A percentile compares a stretch with the other conserved stretches of the same genome.
phyloP scores from a whole-genome alignment of 2,797 vertebrate species.

The Nyctibius grandis region DNA sequence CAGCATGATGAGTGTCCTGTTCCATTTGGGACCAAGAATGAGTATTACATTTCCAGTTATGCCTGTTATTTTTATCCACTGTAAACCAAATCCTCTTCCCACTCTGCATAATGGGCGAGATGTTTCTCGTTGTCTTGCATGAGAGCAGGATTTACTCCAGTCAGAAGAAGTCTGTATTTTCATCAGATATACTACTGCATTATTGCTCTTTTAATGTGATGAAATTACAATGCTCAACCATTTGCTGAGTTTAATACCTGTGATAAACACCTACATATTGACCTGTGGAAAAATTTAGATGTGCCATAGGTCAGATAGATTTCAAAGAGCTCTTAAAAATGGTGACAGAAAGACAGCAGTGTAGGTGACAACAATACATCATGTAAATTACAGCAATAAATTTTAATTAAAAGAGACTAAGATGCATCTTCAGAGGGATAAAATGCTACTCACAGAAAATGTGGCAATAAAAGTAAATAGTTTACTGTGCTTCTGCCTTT shows the following conservation, averaged over 20 bases:
- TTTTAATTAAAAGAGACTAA: constrained; percentile 16
- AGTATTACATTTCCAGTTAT: not conserved
- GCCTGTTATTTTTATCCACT: not conserved
- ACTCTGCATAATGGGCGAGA: fast-evolving
- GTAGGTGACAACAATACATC: not conserved
- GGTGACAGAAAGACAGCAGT: not conserved
- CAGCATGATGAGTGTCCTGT: not conserved
- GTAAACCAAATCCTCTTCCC: not conserved
- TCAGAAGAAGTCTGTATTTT: not conserved
- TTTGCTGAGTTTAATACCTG: not conserved
- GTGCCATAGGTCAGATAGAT: not conserved
- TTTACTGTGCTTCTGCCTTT: not conserved
- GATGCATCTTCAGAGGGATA: not conserved
- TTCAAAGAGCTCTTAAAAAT: not conserved
- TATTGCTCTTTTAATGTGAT: not conserved
- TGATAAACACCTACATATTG: not conserved
- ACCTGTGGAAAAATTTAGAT: not conserved
- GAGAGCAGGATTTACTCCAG: not conserved
- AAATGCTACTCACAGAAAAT: not conserved
- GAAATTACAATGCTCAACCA: not conserved
- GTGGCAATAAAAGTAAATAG: not conserved
- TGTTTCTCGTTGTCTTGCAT: not conserved
- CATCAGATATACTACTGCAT: not conserved
- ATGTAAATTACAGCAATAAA: not conserved
- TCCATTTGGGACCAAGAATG: not conserved